phyloP scores from a whole-genome alignment of 2,113 vertebrate genomes.

The Calcarius ornatus region DNA sequence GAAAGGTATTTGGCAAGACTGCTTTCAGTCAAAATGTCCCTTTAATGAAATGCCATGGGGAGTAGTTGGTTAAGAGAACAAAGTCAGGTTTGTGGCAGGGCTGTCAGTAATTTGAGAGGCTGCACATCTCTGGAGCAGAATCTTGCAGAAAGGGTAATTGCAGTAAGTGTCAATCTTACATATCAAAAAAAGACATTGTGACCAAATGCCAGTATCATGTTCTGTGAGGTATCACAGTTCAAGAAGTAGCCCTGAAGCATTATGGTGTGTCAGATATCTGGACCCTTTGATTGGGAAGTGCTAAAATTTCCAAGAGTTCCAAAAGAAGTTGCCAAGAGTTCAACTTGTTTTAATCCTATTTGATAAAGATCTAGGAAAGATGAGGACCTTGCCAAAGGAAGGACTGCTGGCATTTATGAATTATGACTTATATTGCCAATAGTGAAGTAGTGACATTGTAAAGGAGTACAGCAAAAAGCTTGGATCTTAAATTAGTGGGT shows the following conservation, averaged over 20 bases:
- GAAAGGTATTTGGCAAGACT: conserved; percentile 60
- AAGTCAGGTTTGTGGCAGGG: conserved; percentile 70
- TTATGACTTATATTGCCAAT: neutral
- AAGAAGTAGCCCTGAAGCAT: conserved; percentile 54
- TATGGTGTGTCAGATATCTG: conserved; percentile 17
- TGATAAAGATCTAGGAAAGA: conserved; percentile 9
- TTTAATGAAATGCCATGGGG: conserved; percentile 70
- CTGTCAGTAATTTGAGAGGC: conserved; percentile 71
- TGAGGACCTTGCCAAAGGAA: neutral
- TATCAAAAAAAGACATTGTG: conserved; percentile 62
- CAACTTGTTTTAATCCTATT: neutral
- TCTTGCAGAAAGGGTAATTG: conserved; percentile 70
- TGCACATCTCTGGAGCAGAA: conserved; percentile 48
- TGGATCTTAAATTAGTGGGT: neutral
- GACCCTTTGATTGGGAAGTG: conserved; percentile 48
- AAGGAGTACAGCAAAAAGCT: neutral
- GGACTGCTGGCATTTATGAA: neutral
- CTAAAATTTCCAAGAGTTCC: conserved; percentile 34
- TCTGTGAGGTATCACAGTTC: conserved; percentile 50
- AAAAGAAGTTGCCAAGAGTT: conserved; percentile 9
- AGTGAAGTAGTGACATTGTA: neutral
- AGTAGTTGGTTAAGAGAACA: conserved; percentile 70
- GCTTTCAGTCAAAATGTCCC: conserved; percentile 63
- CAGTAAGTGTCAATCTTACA: conserved; percentile 56
- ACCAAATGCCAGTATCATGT: conserved; percentile 46